These are phyloP conservation scores for Poeciliopsis turneri DNA, from an alignment of 2,797 vertebrate genomes.

Conservation along the genomic window DNA sequence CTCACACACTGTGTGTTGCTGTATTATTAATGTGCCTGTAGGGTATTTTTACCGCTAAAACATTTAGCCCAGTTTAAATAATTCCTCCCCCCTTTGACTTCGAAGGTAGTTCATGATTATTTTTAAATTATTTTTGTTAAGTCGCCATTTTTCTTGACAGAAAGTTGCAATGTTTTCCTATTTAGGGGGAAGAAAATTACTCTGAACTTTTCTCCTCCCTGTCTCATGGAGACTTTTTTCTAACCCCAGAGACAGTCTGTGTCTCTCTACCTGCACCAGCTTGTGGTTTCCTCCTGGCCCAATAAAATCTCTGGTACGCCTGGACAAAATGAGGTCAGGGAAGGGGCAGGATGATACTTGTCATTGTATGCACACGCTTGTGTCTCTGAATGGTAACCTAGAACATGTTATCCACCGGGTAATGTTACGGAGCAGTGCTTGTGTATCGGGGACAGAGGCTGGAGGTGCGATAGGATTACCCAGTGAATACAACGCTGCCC, in stretches of 20 bases:
- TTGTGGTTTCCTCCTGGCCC: constrained; percentile 18
- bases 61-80: background rate
- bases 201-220: constrained; percentile 34
- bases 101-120: background rate
- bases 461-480: constrained; percentile 57
- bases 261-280: constrained; percentile 19
- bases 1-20: background rate
- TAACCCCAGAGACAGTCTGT: background rate
- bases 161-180: background rate
- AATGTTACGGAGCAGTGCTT: constrained; percentile 59
- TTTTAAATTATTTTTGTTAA: background rate
- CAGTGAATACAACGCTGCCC: constrained; percentile 47
- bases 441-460: constrained; percentile 58
- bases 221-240: constrained; percentile 36
- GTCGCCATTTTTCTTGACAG: background rate
- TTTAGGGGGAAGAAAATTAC: constrained; percentile 27
- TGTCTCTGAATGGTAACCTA: constrained; percentile 57
- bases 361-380: constrained; percentile 34
- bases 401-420: constrained; percentile 60
- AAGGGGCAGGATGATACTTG: constrained; percentile 44
- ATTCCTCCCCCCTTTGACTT: background rate
- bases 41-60: background rate
- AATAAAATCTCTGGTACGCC: constrained; percentile 41
- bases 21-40: background rate
- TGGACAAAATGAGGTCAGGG: constrained; percentile 59